Evolutionary conservation across 2,113 vertebrate species (phyloP).

Genomic region (Gorsachius goisagi): DNA sequence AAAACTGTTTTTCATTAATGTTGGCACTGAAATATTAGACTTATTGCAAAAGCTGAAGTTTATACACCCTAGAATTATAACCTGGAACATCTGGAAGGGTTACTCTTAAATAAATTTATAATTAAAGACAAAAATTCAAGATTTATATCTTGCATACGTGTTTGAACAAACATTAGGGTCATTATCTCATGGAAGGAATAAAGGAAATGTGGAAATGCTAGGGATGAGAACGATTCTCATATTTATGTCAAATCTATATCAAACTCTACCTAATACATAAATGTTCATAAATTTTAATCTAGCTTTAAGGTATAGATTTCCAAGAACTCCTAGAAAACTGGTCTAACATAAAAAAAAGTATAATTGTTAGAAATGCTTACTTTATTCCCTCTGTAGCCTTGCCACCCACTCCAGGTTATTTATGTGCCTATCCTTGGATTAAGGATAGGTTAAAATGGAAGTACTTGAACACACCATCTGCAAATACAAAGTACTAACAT

Average conservation of each 20-base stretch:
- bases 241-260: neutral
- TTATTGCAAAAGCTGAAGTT: neutral
- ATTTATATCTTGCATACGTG: neutral
- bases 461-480: neutral
- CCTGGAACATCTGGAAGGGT: neutral
- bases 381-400: neutral
- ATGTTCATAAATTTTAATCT: neutral
- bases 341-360: neutral
- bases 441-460: neutral
- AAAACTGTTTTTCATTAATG: neutral
- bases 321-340: neutral
- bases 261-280: neutral
- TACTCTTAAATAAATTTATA: neutral
- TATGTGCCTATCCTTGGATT: neutral
- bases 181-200: neutral
- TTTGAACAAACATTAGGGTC: neutral
- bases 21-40: neutral
- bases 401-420: neutral
- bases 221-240: neutral
- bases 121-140: neutral
- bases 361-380: neutral
- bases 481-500: neutral
- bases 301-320: neutral
- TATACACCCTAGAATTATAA: neutral
- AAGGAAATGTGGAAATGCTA: neutral